Percentiles rank a stretch among this genome's conserved stretches.
phyloP scores from a whole-genome alignment of 2,113 vertebrate genomes.

The Halichoeres trimaculatus region DNA sequence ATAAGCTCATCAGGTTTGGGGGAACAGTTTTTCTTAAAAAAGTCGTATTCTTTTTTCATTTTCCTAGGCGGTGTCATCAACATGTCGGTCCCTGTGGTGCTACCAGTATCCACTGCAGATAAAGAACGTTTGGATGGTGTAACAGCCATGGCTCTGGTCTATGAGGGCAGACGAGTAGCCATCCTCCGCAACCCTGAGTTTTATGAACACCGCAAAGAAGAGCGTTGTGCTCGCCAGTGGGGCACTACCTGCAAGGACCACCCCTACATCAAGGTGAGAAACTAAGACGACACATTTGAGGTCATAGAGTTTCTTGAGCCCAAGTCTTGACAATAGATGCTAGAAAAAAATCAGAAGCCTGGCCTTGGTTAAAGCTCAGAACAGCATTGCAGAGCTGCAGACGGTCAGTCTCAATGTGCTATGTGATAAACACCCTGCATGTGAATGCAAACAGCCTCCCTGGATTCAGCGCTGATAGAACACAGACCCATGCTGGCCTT shows the following conservation, averaged over 20 bases:
- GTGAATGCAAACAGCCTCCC: conserved; percentile 44
- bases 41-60: not conserved
- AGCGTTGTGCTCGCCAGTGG: conserved; percentile 96
- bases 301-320: not conserved
- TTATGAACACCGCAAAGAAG: conserved; percentile 96
- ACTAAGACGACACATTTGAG: not conserved
- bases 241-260: conserved; percentile 96
- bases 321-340: not conserved
- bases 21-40: not conserved
- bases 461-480: conserved; percentile 53
- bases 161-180: conserved; percentile 88
- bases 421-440: conserved; percentile 56
- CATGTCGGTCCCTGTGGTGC: conserved; percentile 94
- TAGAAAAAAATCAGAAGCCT: too few species aligned
- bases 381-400: conserved; percentile 32
- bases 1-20: too few species aligned
- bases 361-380: not conserved
- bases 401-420: conserved; percentile 25
- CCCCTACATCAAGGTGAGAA: conserved; percentile 95
- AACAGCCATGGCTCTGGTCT: conserved; percentile 90
- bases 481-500: conserved; percentile 59
- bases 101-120: conserved; percentile 89
- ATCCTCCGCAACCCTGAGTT: conserved; percentile 97
- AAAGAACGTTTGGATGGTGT: conserved; percentile 92
- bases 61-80: conserved; percentile 94